Evolutionary conservation across 2,888 invertebrate genomes (phyloP), one percentile per base, ranked within the genome.

Genomic region (Volucella inflata): DNA sequence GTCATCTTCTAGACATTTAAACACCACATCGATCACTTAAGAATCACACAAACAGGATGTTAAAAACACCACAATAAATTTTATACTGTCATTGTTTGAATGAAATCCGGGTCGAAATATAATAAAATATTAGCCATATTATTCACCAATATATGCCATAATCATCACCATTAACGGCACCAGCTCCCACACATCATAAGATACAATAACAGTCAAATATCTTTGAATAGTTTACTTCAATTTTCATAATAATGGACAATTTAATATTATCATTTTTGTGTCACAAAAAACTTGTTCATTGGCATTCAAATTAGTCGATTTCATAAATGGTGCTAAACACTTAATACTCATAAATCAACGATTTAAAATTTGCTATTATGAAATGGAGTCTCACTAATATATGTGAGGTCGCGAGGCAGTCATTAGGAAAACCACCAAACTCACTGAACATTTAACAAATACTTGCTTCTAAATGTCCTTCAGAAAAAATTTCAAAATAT

Each of bases 31-130:
- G 51, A 60, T 44, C 16, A 16, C 12, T 51, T 67, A 16, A 68
- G 30, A 44, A 16, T 44, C 53, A 44, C 12, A 1, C 53, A 36
- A 16, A 12, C 70, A 51, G 53, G 51, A 62, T 72, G n/a, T 36
- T 11, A 10, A 30, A 38, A 16, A 48, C 14, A 21, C 64, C 17
- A 14, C 38, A 17, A 44, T n/a, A 59, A 76, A 67, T 59, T 30
- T 44, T 30, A 42, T 36, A 59, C 48, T 10, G 30, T 21, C 40
- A 4, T 46, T 12, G 40, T 17, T 36, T n/a, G 21, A 65, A 57
- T n/a, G 2, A 67, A 67, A 60, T 68, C 76, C 67, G 68, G 76
- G 38, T 68, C 44, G 11, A 57, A 16, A 60, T 48, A 44, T 55
- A 46, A 30, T 48, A 44, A 65, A 46, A 30, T 42, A 21, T 17